Base-by-base conservation (phyloP, 2,113 vertebrate genomes). In the Rhinopithecus roxellana region DNA sequence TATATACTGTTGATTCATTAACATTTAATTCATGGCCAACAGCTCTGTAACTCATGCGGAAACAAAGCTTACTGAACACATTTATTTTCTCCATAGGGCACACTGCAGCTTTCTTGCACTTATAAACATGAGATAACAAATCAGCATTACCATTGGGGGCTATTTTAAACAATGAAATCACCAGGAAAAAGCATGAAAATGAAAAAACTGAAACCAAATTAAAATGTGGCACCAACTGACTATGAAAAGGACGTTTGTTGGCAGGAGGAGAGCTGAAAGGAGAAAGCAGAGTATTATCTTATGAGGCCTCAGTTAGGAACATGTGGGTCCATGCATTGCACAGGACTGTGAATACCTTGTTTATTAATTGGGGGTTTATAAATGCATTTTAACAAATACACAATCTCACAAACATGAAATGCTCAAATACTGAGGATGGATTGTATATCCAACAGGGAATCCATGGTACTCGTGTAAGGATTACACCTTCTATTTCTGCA, bases 301-400 rank as follows among this genome's bases (percentile, higher is more conserved):
- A 10, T 10, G 32, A 57, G 87, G 27, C 8, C 17, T 75, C 13
- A 43, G 18, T 45, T 85, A 50, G 30, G 7, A 69, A 77, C 11
- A 1, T 4, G 30, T 40, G 20, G 0, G 2, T 23, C 43, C 1
- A 30, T 1, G 25, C 14, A 7, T 0, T 1, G 2, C 20, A 0
- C 14, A 22, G 20, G 45, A 35, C 10, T 6, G 6, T 16, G 72
- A 27, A 12, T 43, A 81, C 27, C 7, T 18, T 3, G 14, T 10
- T 3, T 18, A 18, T 1, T 38, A 20, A 93, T 11, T 48, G 18
- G 4, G 25, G 59, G 67, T 57, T 25, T 85, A 38, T 18, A 20
- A 32, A 64, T n/a, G 16, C 43, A 57, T 3, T 7, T 40, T 13
- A 38, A 25, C 8, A 72, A 72, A 20, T 6, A 75, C 1, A 6